phyloP scores from a whole-genome alignment of 2,113 vertebrate genomes.

The Cyphomyrus discorhynchus region DNA sequence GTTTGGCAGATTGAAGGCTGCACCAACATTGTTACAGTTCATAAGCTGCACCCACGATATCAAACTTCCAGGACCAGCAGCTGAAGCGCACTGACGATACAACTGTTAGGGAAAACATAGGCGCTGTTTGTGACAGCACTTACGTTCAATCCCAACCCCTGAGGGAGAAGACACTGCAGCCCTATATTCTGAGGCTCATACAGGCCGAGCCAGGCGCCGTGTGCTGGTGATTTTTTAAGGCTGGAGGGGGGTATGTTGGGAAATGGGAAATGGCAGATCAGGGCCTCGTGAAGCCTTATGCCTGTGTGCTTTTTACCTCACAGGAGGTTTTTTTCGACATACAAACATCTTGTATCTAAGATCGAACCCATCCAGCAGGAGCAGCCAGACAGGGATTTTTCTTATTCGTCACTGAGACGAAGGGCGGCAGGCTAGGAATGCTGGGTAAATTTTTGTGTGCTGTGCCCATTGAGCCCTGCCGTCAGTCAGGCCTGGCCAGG shows the following conservation, averaged over 20 bases:
- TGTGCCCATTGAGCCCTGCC: background rate
- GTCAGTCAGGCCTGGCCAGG: background rate
- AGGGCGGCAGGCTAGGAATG: background rate
- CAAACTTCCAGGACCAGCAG: background rate
- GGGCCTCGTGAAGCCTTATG: background rate
- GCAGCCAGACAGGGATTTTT: background rate
- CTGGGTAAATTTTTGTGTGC: background rate
- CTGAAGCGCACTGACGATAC: background rate
- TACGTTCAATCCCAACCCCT: background rate
- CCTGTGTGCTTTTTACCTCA: background rate
- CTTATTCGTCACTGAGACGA: background rate
- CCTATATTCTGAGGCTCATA: background rate
- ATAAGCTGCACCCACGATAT: background rate
- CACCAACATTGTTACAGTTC: too few relatives aligned
- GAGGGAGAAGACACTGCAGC: background rate
- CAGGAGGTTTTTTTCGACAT: background rate
- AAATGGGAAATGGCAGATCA: background rate
- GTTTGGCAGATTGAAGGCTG: background rate
- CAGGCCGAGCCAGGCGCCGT: background rate
- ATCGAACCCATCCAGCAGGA: background rate
- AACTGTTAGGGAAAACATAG: background rate
- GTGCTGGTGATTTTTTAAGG: background rate
- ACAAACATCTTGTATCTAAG: background rate
- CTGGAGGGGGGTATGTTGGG: background rate
- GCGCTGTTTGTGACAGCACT: background rate